Base-by-base conservation (phyloP, 1,140 invertebrate species). In the Pachypeltis micranthus region DNA sequence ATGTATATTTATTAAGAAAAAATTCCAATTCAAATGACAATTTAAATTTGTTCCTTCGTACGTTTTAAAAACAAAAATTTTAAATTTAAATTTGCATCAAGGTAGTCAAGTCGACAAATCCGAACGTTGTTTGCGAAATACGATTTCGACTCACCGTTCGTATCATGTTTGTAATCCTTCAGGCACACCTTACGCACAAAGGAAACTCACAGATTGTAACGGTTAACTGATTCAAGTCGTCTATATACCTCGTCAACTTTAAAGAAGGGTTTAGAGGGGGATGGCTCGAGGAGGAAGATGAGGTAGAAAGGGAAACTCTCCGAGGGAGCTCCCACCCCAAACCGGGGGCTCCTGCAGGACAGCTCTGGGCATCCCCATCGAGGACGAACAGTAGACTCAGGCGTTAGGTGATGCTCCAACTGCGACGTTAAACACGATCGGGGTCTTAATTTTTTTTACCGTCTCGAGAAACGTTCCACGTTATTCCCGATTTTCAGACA, bases 171-270 rank as follows among this genome's bases (percentile, higher is more conserved):
- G 23, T 10, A 51, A 39, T 39, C 28, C 27, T 51, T 59, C 12
- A 29, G n/a, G n/a, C 34, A 29, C 34, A 28, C 26, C 27, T 24
- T 24, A 58, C 29, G 26, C 25, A 58, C 25, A 26, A 58, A 25
- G 24, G 21, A 28, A 27, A 27, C 29, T 58, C 29, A 28, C 29
- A 58, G 25, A 1, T 60, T 60, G 59, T 60, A 44, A 31, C 56
- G 26, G 29, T 7, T 51, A 10, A 14, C 47, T 39, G 47, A 31
- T 1, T 23, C 21, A 31, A 44, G 59, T 44, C 4, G 57, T 59
- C 59, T 31, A 60, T 60, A 39, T 44, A 60, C 23, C 26, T 25
- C 24, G 24, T 54, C 47, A 54, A 54, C 24, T 24, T 23, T 54
- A 25, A 54, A n/a, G n/a, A n/a, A 4, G 23, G 47, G 47, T 10